Evolutionary conservation across 2,888 invertebrate species (phyloP).

Genomic region (Baronia brevicornis): DNA sequence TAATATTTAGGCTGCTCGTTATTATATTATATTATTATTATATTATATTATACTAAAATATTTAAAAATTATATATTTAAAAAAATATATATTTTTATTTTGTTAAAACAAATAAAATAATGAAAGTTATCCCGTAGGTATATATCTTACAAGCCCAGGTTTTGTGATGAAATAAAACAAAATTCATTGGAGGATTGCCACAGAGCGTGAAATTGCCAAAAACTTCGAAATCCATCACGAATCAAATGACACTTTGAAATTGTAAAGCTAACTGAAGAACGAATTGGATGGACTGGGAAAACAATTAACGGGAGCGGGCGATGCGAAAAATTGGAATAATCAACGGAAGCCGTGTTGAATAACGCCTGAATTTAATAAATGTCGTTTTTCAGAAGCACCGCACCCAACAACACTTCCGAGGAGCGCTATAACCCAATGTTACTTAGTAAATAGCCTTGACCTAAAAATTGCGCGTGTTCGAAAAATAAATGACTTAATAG

Average conservation of each 20-base stretch:
- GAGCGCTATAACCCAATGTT: slow-evolving; percentile 8
- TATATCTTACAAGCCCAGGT: slow-evolving; percentile 18
- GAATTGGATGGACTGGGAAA: slow-evolving; percentile 61
- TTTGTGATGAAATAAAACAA: slow-evolving; percentile 48
- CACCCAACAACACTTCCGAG: slow-evolving; percentile 27
- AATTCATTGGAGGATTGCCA: slow-evolving; percentile 48
- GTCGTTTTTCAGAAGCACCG: slow-evolving; percentile 44
- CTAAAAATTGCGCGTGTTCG: slow-evolving; percentile 11
- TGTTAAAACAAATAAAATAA: too few species aligned
- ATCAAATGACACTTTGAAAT: slow-evolving; percentile 72
- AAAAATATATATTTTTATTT: too few species aligned
- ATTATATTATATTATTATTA: too few species aligned
- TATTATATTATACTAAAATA: too few species aligned
- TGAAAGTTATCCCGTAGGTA: too few species aligned
- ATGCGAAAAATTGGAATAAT: slow-evolving; percentile 66
- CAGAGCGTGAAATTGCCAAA: slow-evolving; percentile 69
- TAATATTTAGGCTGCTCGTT: too few species aligned
- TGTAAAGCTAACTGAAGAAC: slow-evolving; percentile 68
- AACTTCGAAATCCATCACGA: slow-evolving; percentile 70
- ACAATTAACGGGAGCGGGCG: slow-evolving; percentile 57
- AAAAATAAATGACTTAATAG: slow-evolving; percentile 11
- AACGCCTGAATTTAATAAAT: slow-evolving; percentile 50
- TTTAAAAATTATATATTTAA: too few species aligned
- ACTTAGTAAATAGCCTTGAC: slow-evolving; percentile 8
- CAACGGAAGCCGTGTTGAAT: slow-evolving; percentile 46